Evolutionary conservation across 2,797 vertebrate species (phyloP).

Genomic region (Thalassophryne amazonica): DNA sequence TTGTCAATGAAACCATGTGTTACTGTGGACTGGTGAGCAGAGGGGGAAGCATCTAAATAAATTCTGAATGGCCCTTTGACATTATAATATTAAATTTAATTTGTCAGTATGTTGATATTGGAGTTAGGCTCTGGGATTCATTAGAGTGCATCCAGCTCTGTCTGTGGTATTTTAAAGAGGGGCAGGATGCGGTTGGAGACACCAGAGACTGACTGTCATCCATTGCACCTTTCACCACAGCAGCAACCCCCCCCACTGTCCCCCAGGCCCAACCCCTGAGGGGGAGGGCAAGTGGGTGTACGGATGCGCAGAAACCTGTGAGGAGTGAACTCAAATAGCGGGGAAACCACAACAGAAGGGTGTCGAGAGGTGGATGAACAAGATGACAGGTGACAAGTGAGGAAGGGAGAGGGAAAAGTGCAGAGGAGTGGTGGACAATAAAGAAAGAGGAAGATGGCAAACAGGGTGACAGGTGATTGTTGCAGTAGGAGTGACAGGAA

Average conservation of each 20-base stretch:
- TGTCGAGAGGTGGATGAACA: conserved; percentile 43
- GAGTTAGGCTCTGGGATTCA: conserved; percentile 28
- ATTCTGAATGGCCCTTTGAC: neutral
- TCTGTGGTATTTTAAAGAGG: conserved; percentile 29
- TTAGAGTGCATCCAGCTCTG: conserved; percentile 35
- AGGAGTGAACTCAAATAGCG: conserved; percentile 65
- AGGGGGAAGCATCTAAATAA: conserved; percentile 9
- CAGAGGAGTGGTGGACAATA: conserved; percentile 34
- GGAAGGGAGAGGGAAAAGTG: conserved; percentile 36
- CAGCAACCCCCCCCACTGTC: no score
- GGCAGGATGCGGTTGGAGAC: conserved; percentile 30
- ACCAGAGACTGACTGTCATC: conserved; percentile 66
- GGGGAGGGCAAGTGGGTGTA: conserved; percentile 49
- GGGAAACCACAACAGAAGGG: conserved; percentile 51
- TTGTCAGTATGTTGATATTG: conserved; percentile 4
- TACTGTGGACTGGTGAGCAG: neutral
- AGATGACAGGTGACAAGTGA: conserved; percentile 66
- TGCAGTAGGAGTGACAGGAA: conserved; percentile 63
- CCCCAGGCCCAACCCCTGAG: no score
- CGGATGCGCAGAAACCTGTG: conserved; percentile 57
- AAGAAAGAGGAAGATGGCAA: conserved; percentile 41
- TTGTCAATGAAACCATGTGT: no score
- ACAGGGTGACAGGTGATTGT: conserved; percentile 63
- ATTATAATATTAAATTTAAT: neutral
- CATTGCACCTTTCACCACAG: conserved; percentile 62